phyloP scores from a whole-genome alignment of 1,140 invertebrate species.

The Papilio polytes region DNA sequence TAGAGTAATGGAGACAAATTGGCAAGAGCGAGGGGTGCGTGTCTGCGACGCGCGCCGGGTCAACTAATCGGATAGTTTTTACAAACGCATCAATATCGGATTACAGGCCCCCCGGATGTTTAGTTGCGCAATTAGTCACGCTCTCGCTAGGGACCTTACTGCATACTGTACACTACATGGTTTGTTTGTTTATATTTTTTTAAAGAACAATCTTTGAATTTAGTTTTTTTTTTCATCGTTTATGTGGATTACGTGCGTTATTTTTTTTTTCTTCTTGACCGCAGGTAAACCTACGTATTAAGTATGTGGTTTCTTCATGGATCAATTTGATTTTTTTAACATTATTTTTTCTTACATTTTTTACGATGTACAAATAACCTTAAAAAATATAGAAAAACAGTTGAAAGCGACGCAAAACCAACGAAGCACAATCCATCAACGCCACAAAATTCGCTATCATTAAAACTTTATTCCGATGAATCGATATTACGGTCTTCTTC shows the following conservation, averaged over 20 bases:
- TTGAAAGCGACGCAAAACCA: constrained; percentile 51
- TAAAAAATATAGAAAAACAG: constrained; percentile 32
- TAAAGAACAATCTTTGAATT: neutral
- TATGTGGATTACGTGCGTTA: neutral
- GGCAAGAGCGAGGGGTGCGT: constrained; percentile 37
- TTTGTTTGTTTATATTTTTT: constrained; percentile 22
- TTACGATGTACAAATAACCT: neutral
- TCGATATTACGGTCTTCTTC: constrained; percentile 57
- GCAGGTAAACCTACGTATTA: no score
- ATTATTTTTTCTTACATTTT: no score
- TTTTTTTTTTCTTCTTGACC: no score
- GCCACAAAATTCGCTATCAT: constrained; percentile 75
- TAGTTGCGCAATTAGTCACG: constrained; percentile 80
- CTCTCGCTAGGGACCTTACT: constrained; percentile 49
- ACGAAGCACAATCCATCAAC: constrained; percentile 78
- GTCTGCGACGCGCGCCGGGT: constrained; percentile 31
- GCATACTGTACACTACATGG: neutral
- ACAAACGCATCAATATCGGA: constrained; percentile 81
- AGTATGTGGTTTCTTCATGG: no score
- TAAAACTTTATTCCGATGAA: constrained; percentile 81
- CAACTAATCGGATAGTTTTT: constrained; percentile 78
- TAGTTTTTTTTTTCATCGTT: neutral
- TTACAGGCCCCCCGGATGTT: constrained; percentile 75
- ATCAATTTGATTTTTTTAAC: no score
- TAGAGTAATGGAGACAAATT: constrained; percentile 30